Conservation (phyloP, 2,113 vertebrate genomes). For the Xiphophorus couchianus region DNA sequence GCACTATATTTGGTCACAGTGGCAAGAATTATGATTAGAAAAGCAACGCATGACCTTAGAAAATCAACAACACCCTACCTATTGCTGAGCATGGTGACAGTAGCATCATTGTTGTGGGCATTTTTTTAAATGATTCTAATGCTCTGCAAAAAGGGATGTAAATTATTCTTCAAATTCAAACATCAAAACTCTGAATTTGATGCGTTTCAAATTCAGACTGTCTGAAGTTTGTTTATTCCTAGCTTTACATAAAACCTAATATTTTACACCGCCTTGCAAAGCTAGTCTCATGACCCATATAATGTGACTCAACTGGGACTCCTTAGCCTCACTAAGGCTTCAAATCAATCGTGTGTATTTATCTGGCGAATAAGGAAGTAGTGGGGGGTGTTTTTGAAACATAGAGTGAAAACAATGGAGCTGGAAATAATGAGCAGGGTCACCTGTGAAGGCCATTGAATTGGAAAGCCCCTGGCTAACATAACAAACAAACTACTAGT, state of each 20-base stretch:
- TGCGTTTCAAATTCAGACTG: no score
- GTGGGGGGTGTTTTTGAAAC: conserved; percentile 64
- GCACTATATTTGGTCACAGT: background rate
- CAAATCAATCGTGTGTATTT: conserved; percentile 45
- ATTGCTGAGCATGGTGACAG: background rate
- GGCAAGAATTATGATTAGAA: background rate
- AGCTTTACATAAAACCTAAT: background rate
- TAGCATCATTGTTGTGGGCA: background rate
- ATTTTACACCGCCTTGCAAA: background rate
- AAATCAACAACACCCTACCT: background rate
- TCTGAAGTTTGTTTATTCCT: background rate
- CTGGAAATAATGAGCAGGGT: conserved; percentile 50
- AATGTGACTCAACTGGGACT: background rate
- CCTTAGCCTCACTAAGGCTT: conserved; percentile 11
- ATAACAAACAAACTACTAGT: conserved; percentile 68
- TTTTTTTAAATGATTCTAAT: background rate
- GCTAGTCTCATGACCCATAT: background rate
- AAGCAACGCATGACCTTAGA: background rate
- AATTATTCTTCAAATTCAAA: background rate
- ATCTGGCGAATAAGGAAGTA: conserved; percentile 51
- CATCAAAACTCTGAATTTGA: no score
- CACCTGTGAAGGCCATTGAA: conserved; percentile 75
- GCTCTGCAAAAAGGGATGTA: background rate
- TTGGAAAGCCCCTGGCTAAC: conserved; percentile 65
- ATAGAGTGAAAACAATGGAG: conserved; percentile 62